Evolutionary conservation across 2,888 invertebrate species (phyloP), one percentile per base, ranked within the genome.

Genomic region (Tortricodes alternella): DNA sequence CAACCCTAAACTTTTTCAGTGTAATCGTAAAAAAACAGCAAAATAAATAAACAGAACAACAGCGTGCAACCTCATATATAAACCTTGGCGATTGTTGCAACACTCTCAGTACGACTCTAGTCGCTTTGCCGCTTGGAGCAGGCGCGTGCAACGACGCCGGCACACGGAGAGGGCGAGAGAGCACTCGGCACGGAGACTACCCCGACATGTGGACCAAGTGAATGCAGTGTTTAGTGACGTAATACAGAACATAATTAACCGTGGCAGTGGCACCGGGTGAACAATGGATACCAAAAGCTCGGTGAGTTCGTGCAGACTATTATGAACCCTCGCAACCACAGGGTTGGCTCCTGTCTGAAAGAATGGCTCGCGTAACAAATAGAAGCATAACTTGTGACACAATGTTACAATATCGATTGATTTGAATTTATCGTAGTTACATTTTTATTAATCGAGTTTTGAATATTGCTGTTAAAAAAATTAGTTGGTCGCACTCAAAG

Each of bases 141-240:
- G 86, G 89, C 85, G 84, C 85, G 83, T 80, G 64, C 46, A 57
- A 76, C 78, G 81, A 78, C 80, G 88, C 87, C 88, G 83, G 76
- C 85, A 82, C 79, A 85, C 89, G 90, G 91, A 90, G 86, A 91
- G 89, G 86, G 91, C 88, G 91, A 91, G 91, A 91, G 91, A 91
- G 89, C 64, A 76, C 76, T 78, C 76, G 71, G 78, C 66, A 74
- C 72, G 71, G 67, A 78, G 68, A 66, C 66, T 71, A 73, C 66
- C 53, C 64, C 79, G 84, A 83, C 77, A 90, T 89, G 89, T 85
- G 89, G 81, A 85, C 82, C 77, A 62, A 86, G 88, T 89, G 88
- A 89, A 85, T 85, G 79, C 82, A 85, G 89, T 89, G 89, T 76
- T 75, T 77, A 82, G 90, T 90, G 90, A 86, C 83, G 78, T 85